These are phyloP conservation scores for Chamaetylas fuelleborni DNA, from an alignment of 2,113 vertebrate genomes.

Conservation along the genomic window DNA sequence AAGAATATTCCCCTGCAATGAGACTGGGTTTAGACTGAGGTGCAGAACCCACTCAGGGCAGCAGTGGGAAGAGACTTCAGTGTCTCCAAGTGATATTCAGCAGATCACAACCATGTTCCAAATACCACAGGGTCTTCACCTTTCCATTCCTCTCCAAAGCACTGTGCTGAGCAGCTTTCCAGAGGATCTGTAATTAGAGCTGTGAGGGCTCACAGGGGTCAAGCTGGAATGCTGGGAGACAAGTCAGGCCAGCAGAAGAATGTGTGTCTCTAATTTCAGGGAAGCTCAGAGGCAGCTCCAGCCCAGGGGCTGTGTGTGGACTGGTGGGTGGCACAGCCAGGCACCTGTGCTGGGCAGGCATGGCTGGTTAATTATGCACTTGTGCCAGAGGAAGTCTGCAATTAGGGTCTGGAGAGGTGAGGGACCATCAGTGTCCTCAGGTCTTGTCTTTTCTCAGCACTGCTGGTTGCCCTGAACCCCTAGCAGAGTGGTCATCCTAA, in stretches of 20 bases:
- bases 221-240: neutral
- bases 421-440: neutral
- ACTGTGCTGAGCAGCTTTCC: neutral
- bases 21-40: neutral
- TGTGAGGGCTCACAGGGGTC: neutral
- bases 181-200: slow-evolving; percentile 1
- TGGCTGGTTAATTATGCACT: neutral
- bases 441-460: neutral
- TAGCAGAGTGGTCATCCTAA: neutral
- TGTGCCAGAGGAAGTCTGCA: neutral
- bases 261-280: neutral
- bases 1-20: neutral
- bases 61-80: neutral
- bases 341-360: neutral
- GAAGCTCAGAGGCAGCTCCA: neutral
- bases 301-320: neutral
- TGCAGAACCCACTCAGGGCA: neutral
- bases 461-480: neutral
- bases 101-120: neutral
- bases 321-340: neutral
- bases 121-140: neutral
- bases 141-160: neutral
- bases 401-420: neutral
- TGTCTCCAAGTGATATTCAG: rapidly evolving
- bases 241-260: slow-evolving; percentile 8